Conservation (phyloP, 2,113 vertebrate species). For the Channa maculata region DNA sequence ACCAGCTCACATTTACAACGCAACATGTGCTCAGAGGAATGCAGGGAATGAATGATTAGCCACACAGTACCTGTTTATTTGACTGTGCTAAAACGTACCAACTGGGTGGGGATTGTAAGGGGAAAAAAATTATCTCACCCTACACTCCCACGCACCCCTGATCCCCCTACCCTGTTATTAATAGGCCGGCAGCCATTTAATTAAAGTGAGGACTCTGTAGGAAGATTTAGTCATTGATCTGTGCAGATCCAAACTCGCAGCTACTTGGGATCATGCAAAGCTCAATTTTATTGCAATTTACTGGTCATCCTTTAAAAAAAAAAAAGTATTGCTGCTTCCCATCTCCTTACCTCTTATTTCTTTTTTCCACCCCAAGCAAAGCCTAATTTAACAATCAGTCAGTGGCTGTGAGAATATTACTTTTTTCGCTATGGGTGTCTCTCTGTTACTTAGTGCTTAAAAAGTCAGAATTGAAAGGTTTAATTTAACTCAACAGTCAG, state of each 20-base stretch:
- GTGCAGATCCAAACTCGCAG: conserved; percentile 51
- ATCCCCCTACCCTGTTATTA: neutral
- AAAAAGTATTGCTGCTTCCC: neutral
- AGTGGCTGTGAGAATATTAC: neutral
- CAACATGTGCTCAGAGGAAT: neutral
- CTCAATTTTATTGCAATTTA: neutral
- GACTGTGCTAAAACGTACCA: neutral
- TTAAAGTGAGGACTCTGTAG: conserved; percentile 42
- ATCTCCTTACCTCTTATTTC: neutral
- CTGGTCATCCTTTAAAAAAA: neutral
- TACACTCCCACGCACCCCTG: neutral
- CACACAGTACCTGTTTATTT: conserved; percentile 3
- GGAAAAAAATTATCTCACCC: neutral
- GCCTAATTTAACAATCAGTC: neutral
- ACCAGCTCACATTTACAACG: conserved; percentile 1
- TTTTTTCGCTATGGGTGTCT: neutral
- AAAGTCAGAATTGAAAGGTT: neutral
- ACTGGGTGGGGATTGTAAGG: conserved; percentile 10
- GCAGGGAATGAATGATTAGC: neutral
- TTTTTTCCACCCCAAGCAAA: neutral
- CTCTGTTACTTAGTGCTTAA: neutral
- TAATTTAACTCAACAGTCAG: too few species aligned
- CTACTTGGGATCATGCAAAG: conserved; percentile 7
- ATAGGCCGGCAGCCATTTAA: conserved; percentile 48
- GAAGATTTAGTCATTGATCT: conserved; percentile 57